Evolutionary conservation across 2,113 vertebrate genomes (phyloP), one percentile per base, ranked within the genome.

Genomic region (Tupaia tana): DNA sequence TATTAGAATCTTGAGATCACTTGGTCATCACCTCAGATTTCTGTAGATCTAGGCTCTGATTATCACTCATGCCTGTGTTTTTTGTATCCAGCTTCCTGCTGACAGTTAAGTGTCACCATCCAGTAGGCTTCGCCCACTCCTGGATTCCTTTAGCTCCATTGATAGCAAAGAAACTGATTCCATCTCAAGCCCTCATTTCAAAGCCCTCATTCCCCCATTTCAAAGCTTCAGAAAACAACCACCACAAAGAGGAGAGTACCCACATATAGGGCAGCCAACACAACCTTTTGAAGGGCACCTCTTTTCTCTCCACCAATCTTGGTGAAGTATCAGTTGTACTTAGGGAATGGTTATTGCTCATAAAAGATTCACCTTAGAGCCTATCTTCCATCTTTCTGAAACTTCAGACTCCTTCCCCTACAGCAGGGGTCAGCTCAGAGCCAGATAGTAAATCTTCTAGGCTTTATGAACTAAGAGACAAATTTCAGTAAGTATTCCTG

Each of bases 391-490:
- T 80, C 56, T 79, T 34, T 66, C 18, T 31, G 70, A 96, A 34
- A 24, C 14, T 64, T 75, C 1, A 7, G 43, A n/a, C 2, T 86
- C 64, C n/a, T 63, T 29, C 2, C 56, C 22, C 29, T 58, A 22
- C 1, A 81, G 58, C 52, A 89, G 58, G 58, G 86, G 3, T 87
- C 58, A 70, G 20, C 54, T 52, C 16, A 66, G 27, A 18, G 2
- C 7, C 43, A 86, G 12, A 81, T 71, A 69, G 66, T 75, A 71
- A 77, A 56, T 73, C 31, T 20, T 86, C 77, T 73, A 15, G 18
- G 29, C 24, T 79, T 69, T 15, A 24, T 91, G 88, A 84, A 31
- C 64, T 58, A 86, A 73, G 74, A 91, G 64, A 34, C 31, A 95
- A 70, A 85, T 27, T 22, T 82, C 9, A 81, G 7, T 11, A 43